These are phyloP conservation scores for Hypothenemus hampei DNA, from an alignment of 1,140 invertebrate genomes.

Conservation along the genomic window DNA sequence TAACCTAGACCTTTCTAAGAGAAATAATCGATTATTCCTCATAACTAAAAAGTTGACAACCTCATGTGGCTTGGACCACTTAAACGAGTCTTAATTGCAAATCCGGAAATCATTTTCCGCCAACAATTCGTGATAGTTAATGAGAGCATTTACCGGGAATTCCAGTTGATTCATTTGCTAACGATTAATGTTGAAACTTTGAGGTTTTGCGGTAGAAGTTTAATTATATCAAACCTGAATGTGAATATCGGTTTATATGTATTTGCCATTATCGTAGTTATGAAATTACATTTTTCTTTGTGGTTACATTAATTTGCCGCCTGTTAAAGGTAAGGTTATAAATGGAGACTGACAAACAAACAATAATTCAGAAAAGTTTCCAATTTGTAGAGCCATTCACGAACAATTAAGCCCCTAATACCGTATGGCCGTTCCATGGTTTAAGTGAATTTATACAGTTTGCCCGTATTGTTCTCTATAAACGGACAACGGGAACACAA, in stretches of 20 bases:
- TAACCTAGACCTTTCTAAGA: no score
- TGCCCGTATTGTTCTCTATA: neutral
- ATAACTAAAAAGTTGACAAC: no score
- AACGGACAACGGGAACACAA: no score
- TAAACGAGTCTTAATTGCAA: no score
- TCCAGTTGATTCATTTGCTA: no score
- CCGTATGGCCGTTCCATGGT: neutral
- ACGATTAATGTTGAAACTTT: no score
- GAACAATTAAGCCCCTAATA: slow-evolving; percentile 7
- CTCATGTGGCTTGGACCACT: no score
- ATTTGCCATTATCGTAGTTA: neutral
- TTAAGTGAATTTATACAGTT: slow-evolving; percentile 1
- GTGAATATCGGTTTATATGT: neutral
- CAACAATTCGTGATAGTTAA: no score
- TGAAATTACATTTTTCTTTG: neutral
- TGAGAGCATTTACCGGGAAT: no score
- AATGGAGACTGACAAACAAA: slow-evolving; percentile 9
- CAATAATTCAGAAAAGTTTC: slow-evolving; percentile 10
- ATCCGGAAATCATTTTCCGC: no score
- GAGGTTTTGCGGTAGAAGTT: neutral
- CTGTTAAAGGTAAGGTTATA: no score
- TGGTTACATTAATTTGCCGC: neutral
- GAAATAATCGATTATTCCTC: no score
- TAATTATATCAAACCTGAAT: neutral
- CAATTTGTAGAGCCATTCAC: slow-evolving; percentile 1